Evolutionary conservation across 2,888 invertebrate genomes (phyloP), one percentile per base, ranked within the genome.

Genomic region (Elegia similella): DNA sequence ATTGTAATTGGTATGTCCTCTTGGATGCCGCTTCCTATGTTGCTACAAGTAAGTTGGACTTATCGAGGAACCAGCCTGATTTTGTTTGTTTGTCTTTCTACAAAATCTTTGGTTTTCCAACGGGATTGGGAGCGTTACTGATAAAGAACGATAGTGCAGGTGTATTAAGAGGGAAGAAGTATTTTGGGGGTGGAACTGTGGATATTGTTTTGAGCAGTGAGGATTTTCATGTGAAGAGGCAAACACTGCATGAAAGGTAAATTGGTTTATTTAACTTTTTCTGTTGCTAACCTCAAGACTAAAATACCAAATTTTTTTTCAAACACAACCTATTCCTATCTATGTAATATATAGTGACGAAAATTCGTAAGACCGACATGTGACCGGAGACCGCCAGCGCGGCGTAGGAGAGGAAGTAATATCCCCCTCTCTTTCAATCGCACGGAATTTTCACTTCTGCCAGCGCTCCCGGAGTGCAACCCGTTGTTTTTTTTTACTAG

Each of bases 181-280:
- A 97, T 82, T 98, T 97, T 90, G 98, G 98, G 16, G 99, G 99
- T 42, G 99, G 99, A 7, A 98, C 98, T 1, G 97, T 99, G 8
- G 94, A 96, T 73, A 95, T 98, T 75, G 95, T 96, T 10, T 89
- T 98, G 67, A 95, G 96, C 59, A 92, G 92, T 43, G 92, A 94
- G 78, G 93, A 94, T 76, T 94, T 94, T 71, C 95, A 97, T 83
- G 92, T 95, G 13, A 94, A 95, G 74, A 93, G 96, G 59, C 81
- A 92, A 57, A 80, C 82, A 44, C 86, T 98, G 46, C 92, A 94
- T 75, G 95, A 97, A 80, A 95, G 95, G 97, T 96, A 86, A 78
- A 10, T 38, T 38, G 12, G 38, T 38, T 34, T 38, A 38, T 32
- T 32, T 10, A 32, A 63, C 64, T 44, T 10, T 44, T n/a, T 1